Conservation (phyloP, 2,888 invertebrate species). For the Pemphredon lugubris region DNA sequence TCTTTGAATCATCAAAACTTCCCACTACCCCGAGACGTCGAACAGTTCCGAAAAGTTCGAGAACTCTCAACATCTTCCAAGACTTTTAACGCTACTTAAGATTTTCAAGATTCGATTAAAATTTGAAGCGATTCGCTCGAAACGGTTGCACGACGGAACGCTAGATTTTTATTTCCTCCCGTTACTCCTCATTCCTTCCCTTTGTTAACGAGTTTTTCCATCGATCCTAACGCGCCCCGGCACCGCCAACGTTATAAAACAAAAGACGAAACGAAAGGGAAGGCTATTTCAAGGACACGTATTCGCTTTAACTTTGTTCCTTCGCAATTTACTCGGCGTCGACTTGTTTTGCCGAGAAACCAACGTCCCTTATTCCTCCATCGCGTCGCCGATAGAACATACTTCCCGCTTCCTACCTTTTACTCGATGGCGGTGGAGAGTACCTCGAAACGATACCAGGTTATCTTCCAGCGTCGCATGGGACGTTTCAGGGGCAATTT, state of each 20-base stretch:
- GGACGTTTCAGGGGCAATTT: conserved; percentile 58
- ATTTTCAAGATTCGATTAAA: conserved; percentile 1
- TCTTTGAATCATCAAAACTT: not conserved
- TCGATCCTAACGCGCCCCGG: no score
- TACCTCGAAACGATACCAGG: conserved; percentile 33
- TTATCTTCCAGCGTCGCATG: conserved; percentile 45
- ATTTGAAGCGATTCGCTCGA: not conserved
- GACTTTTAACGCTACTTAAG: not conserved
- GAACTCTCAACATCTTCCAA: not conserved
- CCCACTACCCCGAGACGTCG: no score
- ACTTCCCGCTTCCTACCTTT: conserved; percentile 13
- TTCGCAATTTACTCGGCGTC: not conserved
- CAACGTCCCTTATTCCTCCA: conserved; percentile 28
- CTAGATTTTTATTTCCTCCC: not conserved
- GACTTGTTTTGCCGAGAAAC: conserved; percentile 12
- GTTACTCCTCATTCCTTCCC: not conserved
- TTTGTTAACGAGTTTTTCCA: no score
- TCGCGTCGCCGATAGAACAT: conserved; percentile 17
- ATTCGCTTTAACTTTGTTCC: not conserved
- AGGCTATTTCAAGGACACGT: not conserved
- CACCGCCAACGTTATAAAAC: no score
- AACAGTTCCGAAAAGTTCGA: no score
- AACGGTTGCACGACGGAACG: no score
- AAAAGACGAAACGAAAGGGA: no score
- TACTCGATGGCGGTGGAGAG: conserved; percentile 17